Base-by-base conservation (phyloP, 2,888 invertebrate species). In the Sphaerophoria rueppellii region DNA sequence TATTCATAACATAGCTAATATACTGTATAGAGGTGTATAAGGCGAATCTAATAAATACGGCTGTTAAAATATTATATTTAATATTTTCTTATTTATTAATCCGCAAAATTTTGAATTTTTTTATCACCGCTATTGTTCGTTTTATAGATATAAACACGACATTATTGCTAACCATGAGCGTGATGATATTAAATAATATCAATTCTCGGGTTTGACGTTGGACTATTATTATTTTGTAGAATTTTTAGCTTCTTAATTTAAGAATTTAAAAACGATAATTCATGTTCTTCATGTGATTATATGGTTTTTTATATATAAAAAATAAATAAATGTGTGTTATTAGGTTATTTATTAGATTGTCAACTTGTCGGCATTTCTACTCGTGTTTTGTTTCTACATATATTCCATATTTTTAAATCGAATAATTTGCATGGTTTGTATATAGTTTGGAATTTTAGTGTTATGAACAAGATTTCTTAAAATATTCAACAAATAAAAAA, bases 401-500 rank as follows among this genome's bases (percentile, higher is more conserved):
- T 35, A n/a, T 63, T 9, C 34, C 12, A 63, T 63, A 32, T 46
- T 32, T 11, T 43, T n/a, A 34, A 9, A n/a, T 46, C 2, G 46
- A 5, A n/a, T n/a, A 24, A 61, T 9, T 32, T 63, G 16, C 50
- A 14, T 46, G 6, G 14, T 35, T 4, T 16, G 4, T 4, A 16
- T 16, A 7, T 24, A 6, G 35, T 16, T 43, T 37, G 7, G 12
- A 63, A 46, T 61, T 61, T n/a, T 34, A 61, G 14, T 14, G 50
- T 16, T 37, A 16, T 43, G 11, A 11, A 11, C 6, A 63, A 60
- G 14, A 60, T 9, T 11, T 32, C 12, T 16, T 6, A 37, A 52
- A 65, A 50, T 52, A 65, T 50, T 37, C 11, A 35, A 50, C n/a
- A 67, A 32, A 67, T 37, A 48, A 67, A 52, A 43, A 43, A 67